Conservation (phyloP, 30 jellyfish, hydroid and myxozoan species). For the Hydractinia echinata region DNA sequence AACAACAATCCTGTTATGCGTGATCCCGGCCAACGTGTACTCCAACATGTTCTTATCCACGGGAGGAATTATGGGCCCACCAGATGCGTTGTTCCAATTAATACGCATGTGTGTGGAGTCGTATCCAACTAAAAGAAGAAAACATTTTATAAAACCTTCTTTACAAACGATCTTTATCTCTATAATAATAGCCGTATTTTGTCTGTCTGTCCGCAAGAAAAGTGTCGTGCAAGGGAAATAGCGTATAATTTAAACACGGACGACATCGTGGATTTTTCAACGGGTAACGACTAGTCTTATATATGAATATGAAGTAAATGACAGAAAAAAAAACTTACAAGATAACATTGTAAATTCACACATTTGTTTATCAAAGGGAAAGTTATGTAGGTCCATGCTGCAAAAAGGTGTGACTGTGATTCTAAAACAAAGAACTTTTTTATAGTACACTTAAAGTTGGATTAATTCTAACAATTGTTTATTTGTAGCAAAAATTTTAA, state of each 20-base stretch:
- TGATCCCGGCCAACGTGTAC: neutral
- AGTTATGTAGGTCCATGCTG: conserved; percentile 62
- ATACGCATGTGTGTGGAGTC: neutral
- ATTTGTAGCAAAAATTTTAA: too few relatives aligned
- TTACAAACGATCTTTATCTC: too few relatives aligned
- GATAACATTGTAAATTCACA: conserved; percentile 62
- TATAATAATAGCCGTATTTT: too few relatives aligned
- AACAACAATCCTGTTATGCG: neutral
- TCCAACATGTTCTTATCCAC: conserved; percentile 4
- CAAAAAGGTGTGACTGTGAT: conserved; percentile 60
- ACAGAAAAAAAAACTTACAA: conserved; percentile 43
- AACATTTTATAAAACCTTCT: too few relatives aligned
- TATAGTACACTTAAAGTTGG: too few relatives aligned
- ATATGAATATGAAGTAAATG: neutral
- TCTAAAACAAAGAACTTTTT: conserved; percentile 11
- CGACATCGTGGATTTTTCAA: too few relatives aligned
- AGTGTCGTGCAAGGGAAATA: too few relatives aligned
- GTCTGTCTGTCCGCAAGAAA: too few relatives aligned
- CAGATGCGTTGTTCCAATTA: neutral
- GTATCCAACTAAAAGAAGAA: conserved; percentile 2
- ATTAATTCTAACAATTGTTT: too few relatives aligned
- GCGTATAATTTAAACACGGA: too few relatives aligned
- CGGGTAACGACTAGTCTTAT: too few relatives aligned
- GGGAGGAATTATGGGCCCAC: neutral
- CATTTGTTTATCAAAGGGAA: conserved; percentile 68